These are phyloP conservation scores for Phymorhynchus buccinoides DNA, from an alignment of 1,140 invertebrate species.

Conservation along the genomic window DNA sequence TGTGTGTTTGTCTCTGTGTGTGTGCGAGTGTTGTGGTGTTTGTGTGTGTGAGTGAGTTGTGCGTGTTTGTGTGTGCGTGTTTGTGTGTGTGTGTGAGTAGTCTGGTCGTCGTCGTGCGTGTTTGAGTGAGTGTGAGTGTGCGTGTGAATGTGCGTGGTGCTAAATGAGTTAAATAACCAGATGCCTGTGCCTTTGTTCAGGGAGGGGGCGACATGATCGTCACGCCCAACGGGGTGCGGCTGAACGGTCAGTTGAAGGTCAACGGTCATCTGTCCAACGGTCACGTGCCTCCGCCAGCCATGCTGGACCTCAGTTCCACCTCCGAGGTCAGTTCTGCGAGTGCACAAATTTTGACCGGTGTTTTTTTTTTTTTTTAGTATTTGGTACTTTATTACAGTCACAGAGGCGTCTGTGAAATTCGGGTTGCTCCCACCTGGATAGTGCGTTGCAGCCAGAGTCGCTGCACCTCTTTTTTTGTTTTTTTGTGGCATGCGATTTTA, in stretches of 20 bases:
- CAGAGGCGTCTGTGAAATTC: no score
- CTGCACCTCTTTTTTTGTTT: background rate
- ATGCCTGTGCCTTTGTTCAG: slow-evolving; percentile 4
- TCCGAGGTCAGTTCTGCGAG: slow-evolving; percentile 29
- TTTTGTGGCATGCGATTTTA: background rate
- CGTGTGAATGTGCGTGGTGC: background rate
- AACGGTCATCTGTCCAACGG: slow-evolving; percentile 56
- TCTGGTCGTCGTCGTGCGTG: no score
- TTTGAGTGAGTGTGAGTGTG: background rate
- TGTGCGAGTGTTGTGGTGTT: no score
- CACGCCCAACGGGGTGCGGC: slow-evolving; percentile 52
- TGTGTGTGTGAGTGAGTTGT: no score
- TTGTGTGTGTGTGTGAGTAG: no score
- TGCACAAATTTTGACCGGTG: background rate
- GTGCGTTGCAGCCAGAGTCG: background rate
- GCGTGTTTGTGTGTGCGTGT: no score
- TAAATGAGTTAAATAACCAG: background rate
- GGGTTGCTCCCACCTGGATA: no score
- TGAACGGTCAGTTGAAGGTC: slow-evolving; percentile 52
- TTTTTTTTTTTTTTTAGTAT: no score
- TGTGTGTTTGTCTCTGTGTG: background rate
- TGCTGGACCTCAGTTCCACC: slow-evolving; percentile 30
- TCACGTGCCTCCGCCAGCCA: slow-evolving; percentile 43
- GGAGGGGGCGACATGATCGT: slow-evolving; percentile 57
- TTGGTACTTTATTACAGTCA: no score